Evolutionary conservation across 2,113 vertebrate species (phyloP).

Genomic region (Accipiter cooperii): DNA sequence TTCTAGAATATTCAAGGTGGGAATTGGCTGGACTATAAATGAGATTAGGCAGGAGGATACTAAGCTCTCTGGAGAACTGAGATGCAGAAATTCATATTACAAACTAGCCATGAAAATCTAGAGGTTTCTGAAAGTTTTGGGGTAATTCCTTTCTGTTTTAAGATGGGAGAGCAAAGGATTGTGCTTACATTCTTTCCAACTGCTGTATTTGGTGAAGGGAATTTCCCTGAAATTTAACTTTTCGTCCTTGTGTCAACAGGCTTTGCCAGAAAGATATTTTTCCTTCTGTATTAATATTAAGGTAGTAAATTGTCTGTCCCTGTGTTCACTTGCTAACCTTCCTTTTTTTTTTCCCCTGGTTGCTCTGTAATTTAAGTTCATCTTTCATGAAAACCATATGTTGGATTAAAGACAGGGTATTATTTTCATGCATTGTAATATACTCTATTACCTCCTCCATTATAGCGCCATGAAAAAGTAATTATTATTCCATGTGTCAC

Average conservation of each 20-base stretch:
- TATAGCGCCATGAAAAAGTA: not conserved
- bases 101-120: not conserved
- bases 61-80: not conserved
- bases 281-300: not conserved
- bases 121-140: not conserved
- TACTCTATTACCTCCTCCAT: constrained; percentile 9
- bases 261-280: not conserved
- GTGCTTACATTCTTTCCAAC: not conserved
- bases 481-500: constrained; percentile 19
- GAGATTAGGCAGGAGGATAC: not conserved
- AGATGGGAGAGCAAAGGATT: not conserved
- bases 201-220: not conserved
- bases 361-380: constrained; percentile 5
- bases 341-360: not conserved
- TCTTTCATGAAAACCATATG: constrained; percentile 27
- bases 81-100: not conserved
- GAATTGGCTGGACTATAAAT: not conserved
- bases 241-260: not conserved
- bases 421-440: constrained; percentile 21
- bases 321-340: not conserved
- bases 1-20: not conserved
- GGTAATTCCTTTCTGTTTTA: not conserved
- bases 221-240: constrained; percentile 9
- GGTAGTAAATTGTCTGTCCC: constrained; percentile 13
- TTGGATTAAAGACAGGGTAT: not conserved